phyloP scores from a whole-genome alignment of 2,113 vertebrate species.

The Cavia porcellus region DNA sequence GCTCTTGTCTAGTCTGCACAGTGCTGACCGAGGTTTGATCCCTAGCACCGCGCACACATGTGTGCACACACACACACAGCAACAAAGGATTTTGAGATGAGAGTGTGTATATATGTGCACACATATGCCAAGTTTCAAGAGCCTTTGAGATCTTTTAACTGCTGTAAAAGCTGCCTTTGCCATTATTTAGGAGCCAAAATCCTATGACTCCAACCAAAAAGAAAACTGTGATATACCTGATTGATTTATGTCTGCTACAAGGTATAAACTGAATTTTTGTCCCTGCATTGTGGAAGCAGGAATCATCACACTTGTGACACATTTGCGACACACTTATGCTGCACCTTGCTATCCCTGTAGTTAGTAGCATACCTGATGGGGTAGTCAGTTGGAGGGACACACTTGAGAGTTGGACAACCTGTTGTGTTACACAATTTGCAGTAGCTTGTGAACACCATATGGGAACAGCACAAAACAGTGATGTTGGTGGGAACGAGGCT shows the following conservation, averaged over 20 bases:
- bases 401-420: too few relatives aligned
- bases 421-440: fast-evolving
- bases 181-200: background rate
- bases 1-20: background rate
- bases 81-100: background rate
- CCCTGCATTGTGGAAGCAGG: background rate
- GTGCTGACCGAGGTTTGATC: background rate
- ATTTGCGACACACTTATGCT: background rate
- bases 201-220: background rate
- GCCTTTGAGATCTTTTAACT: background rate
- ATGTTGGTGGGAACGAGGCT: background rate
- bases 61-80: too few relatives aligned
- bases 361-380: background rate
- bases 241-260: background rate
- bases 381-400: background rate
- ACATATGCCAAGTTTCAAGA: background rate
- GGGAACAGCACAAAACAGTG: background rate
- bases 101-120: background rate
- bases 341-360: background rate
- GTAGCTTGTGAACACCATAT: background rate
- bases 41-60: background rate
- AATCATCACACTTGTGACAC: background rate
- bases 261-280: background rate
- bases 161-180: background rate
- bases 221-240: background rate